Evolutionary conservation across 1,140 invertebrate species (phyloP), one percentile per base, ranked within the genome.

Genomic region (Amphibalanus amphitrite): DNA sequence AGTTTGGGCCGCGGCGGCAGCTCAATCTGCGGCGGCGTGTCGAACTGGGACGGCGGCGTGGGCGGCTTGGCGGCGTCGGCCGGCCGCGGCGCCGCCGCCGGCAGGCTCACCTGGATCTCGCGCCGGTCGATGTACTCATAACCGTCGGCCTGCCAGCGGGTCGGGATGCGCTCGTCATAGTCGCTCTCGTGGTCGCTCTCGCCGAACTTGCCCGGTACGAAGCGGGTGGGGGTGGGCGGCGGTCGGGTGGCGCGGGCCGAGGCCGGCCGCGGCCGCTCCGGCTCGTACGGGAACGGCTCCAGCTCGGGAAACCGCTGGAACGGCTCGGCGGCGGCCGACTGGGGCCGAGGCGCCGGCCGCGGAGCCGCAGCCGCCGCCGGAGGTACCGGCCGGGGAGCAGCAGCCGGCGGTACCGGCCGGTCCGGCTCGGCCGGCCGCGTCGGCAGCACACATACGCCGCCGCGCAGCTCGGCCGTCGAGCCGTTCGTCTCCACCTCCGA

Each of bases 161-260:
- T 82, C 70, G 83, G 82, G 76, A 88, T 86, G 73, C 83, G 70
- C 40, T 82, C 82, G 70, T 89, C 88, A 72, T 86, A 87, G 76
- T 90, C 88, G 76, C 87, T 90, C 78, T 89, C 87, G 74, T 89
- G 89, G 76, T 90, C 88, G 76, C 86, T 87, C 81, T 81, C 86
- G 40, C 83, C 81, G 76, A 88, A 88, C 79, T 89, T 87, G 69
- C 86, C 83, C 75, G 86, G 84, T 69, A 87, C 77, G 80, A 90
- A 87, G 83, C 86, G 85, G 59, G 84, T 84, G 74, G 87, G 83
- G 79, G 84, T 84, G 73, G 82, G 83, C 71, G 83, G 83, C 73
- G 78, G 81, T 1, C 20, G n/a, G 67, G 78, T 80, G 69, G 75
- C 78, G 72, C 47, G 70, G 29, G 71, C 69, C 72, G 79, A 82